Base-by-base conservation (phyloP, 2,888 invertebrate species). In the Latrodectus hesperus region DNA sequence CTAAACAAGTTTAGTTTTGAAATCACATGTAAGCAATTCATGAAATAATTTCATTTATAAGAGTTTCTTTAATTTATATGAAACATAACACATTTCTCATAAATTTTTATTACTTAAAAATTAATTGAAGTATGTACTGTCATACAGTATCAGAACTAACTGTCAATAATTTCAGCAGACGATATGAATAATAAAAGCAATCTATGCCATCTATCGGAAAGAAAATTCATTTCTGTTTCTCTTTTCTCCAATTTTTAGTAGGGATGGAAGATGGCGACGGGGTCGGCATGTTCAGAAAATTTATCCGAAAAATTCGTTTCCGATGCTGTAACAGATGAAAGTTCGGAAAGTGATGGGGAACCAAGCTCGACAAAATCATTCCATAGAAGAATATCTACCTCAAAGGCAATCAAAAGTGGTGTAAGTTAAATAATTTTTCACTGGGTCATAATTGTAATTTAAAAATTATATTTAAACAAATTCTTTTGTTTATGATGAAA, bases 281-380 rank as follows among this genome's bases (percentile, higher is more conserved):
- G 87, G 55, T 68, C 79, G 74, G 89, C 67, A 17, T 84, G 76
- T 84, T 26, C 78, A 64, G 84, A 72, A 16, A 89, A 70, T 74
- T 67, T 88, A 80, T 73, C 84, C 55, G 88, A 88, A 84, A 89
- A 89, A 82, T 81, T 77, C n/a, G 87, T 84, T 51, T 89, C 89
- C 55, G 89, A 89, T 88, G 81, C 84, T 65, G 83, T 89, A 79
- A 90, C 92, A 89, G 95, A 94, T 90, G 95, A 95, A 90, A 95
- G 95, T 89, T 95, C 96, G 55, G 96, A 96, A 92, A 96, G 96
- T 93, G 96, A 96, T 92, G 95, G 95, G 92, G 96, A 96, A 92
- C 95, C 95, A 85, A 96, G 96, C 92, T 95, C 95, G 91, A 96
- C 95, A 90, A 94, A 94, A 92, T 94, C 95, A 90, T 95, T 96